Evolutionary conservation across 2,888 invertebrate species (phyloP).

Genomic region (Lamellibrachia columna): DNA sequence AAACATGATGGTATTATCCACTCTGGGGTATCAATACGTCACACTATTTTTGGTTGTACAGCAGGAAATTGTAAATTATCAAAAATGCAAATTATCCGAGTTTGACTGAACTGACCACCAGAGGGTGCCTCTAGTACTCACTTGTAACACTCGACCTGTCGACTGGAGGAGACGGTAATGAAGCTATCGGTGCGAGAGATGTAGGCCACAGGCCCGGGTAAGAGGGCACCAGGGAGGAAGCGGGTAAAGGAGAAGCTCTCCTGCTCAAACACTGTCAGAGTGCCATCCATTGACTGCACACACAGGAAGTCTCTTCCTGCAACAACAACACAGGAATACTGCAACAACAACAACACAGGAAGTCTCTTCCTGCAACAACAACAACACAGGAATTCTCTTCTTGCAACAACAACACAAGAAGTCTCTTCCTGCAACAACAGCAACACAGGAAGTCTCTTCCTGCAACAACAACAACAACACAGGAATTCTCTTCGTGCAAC

Average conservation of each 20-base stretch:
- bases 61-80: background rate
- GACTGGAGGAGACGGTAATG: conserved; percentile 80
- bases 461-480: no score
- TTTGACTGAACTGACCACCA: background rate
- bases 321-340: no score
- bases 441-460: no score
- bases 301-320: conserved; percentile 83
- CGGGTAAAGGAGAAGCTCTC: conserved; percentile 88
- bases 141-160: conserved; percentile 88
- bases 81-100: background rate
- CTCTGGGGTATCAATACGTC: background rate
- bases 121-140: conserved; percentile 57
- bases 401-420: no score
- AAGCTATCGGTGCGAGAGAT: conserved; percentile 85
- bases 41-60: background rate
- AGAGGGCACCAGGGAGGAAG: conserved; percentile 79
- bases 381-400: no score
- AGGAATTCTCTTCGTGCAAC: no score
- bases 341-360: no score
- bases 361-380: no score
- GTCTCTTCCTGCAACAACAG: no score
- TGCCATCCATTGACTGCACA: conserved; percentile 89
- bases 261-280: conserved; percentile 90
- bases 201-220: conserved; percentile 88
- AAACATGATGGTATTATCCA: background rate